phyloP scores from a whole-genome alignment of 2,888 invertebrate genomes.

The Busseola fusca region DNA sequence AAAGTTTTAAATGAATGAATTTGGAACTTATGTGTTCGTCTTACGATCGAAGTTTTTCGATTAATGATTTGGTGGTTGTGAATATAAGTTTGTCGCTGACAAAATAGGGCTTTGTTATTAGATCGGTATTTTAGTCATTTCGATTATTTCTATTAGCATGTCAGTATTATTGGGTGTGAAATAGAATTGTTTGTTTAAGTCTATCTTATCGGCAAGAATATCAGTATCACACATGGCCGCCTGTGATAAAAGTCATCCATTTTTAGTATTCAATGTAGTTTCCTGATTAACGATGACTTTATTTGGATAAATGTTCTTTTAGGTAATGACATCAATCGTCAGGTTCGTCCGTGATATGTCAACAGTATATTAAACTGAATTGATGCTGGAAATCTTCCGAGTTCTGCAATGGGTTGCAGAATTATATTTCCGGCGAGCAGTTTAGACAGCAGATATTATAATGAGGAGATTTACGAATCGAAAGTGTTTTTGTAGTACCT shows the following conservation, averaged over 20 bases:
- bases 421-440: not conserved
- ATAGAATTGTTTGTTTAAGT: conserved; percentile 36
- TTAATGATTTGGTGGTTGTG: fast-evolving
- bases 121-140: conserved; percentile 58
- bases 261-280: conserved; percentile 38
- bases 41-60: not conserved
- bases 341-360: conserved; percentile 42
- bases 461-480: not conserved
- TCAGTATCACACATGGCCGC: conserved; percentile 12
- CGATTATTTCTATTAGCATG: conserved; percentile 42
- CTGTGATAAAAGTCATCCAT: conserved; percentile 22
- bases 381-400: conserved; percentile 8
- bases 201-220: conserved; percentile 27
- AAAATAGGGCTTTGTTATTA: conserved; percentile 50
- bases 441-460: not conserved
- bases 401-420: not conserved
- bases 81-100: conserved; percentile 31
- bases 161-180: conserved; percentile 40
- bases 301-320: conserved; percentile 47
- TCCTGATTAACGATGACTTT: conserved; percentile 47
- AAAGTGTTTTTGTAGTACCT: not conserved
- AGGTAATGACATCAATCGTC: conserved; percentile 38
- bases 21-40: not conserved
- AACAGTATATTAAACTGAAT: conserved; percentile 24
- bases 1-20: not conserved